Base-by-base conservation (phyloP, 2,797 vertebrate genomes). In the Mustela erminea region DNA sequence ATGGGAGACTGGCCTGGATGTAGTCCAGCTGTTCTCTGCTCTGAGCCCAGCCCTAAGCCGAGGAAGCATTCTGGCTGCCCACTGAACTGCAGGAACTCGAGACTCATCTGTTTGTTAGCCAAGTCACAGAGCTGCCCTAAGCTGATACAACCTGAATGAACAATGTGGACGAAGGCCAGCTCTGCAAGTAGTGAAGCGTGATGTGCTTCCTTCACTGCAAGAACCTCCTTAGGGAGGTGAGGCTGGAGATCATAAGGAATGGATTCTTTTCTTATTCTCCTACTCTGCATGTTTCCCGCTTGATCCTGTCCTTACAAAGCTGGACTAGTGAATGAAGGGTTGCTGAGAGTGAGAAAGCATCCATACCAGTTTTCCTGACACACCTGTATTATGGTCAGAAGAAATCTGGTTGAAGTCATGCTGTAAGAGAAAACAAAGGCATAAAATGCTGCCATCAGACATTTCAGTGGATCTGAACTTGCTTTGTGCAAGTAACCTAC, bases 201-300 rank as follows among this genome's bases (percentile, higher is more conserved):
- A 38, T 70, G 15, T 43, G n/a, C 32, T n/a, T 92, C 41, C 52
- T 75, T 92, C 23, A 25, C 66, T 86, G 18, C 75, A 46, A 90
- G 35, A 82, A 18, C 11, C 64, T 74, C 14, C 20, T 62, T 56
- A 12, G 85, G 75, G 25, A 86, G 21, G 46, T 92, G 84, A 89
- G n/a, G 43, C 43, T 94, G 54, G 54, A 70, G 38, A 89, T 83
- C 7, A 77, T 21, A 18, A 68, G 54, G 74, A 93, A 52, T 27
- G 41, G 81, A 91, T 64, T 91, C 18, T 41, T 92, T 95, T 85
- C n/a, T 78, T 90, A 66, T 75, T 81, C n/a, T 86, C 23, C n/a
- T 78, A 89, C 58, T 86, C 32, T 46, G 56, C 21, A 3, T 88
- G 68, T 86, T 94, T 60, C 46, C 43, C 14, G 38, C 46, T 81